Base-by-base conservation (phyloP, 1,140 invertebrate species). In the Drosophila bipectinata region DNA sequence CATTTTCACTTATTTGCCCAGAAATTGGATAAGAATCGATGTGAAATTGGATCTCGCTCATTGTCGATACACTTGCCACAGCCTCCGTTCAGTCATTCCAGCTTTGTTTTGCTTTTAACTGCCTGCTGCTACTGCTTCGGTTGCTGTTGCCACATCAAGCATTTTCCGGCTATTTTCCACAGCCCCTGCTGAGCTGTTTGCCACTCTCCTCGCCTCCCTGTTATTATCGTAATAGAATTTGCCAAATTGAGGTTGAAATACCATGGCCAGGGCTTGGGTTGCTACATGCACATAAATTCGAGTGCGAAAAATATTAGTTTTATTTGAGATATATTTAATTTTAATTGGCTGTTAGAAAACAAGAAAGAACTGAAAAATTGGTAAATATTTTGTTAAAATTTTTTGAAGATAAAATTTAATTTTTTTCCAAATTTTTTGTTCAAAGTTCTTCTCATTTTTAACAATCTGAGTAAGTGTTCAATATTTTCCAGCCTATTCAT, bases 191-290 rank as follows among this genome's bases (percentile, higher is more conserved):
- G 24, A 41, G 72, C 68, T 28, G 7, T 18, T 47, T 47, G 10
- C 44, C 18, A 21, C 14, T 21, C 9, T 18, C 49, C 51, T 34
- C 52, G 53, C 57, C 39, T 21, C 55, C 52, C 83, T 72, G 79
- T 83, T 88, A 87, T 87, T 87, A 87, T 87, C 82, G 82, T 91
- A 91, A 91, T 91, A 91, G 89, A 91, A 91, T 91, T 91, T 90
- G 84, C 79, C 90, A 89, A 91, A 91, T 91, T 91, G 89, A 91
- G 89, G 89, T 91, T 91, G 89, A 91, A 91, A 91, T 91, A 64
- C 83, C 78, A 79, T 72, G 58, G 63, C 63, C 52, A 64, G 24
- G 9, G 47, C 44, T 67, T 51, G 37, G 24, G 15, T 12, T 49
- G 4, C 6, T 21, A 28, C 28, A 63, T 47, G 10, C 7, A 10